These are phyloP conservation scores for Muscidifurax raptorellus DNA, from an alignment of 1,140 invertebrate species.

Conservation along the genomic window DNA sequence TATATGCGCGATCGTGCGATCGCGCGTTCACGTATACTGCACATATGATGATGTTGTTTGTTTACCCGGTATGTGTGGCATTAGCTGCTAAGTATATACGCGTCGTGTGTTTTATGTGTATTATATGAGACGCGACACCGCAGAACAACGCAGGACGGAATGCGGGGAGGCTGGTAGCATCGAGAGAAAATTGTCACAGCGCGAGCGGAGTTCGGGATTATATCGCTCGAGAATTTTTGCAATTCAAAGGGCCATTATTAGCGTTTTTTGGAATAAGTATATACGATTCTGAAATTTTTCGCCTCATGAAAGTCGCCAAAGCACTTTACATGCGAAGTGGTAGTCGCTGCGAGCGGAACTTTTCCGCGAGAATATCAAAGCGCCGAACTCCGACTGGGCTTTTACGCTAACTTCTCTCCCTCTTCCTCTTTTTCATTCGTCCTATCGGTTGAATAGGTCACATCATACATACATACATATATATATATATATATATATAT, in stretches of 20 bases:
- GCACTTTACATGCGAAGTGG: conserved; percentile 23
- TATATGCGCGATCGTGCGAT: not conserved
- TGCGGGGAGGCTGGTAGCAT: too few relatives aligned
- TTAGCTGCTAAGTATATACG: too few relatives aligned
- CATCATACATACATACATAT: not conserved
- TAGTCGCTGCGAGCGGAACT: not conserved
- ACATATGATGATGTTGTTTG: too few relatives aligned
- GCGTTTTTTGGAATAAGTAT: not conserved
- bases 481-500: too few relatives aligned
- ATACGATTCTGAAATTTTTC: not conserved
- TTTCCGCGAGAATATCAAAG: conserved; percentile 16
- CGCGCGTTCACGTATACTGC: too few relatives aligned
- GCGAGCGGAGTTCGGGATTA: not conserved
- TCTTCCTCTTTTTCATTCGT: not conserved
- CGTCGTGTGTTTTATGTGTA: too few relatives aligned
- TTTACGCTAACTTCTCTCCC: conserved; percentile 10
- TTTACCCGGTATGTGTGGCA: too few relatives aligned
- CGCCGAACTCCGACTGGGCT: conserved; percentile 11
- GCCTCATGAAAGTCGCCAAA: conserved; percentile 1
- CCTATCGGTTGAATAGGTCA: not conserved
- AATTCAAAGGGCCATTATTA: not conserved
- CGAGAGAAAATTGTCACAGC: too few relatives aligned
- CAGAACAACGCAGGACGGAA: too few relatives aligned
- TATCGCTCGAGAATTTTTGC: not conserved
- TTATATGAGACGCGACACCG: too few relatives aligned